Evolutionary conservation across 2,113 vertebrate genomes (phyloP), one percentile per base, ranked within the genome.

Genomic region (Paratilapia polleni): DNA sequence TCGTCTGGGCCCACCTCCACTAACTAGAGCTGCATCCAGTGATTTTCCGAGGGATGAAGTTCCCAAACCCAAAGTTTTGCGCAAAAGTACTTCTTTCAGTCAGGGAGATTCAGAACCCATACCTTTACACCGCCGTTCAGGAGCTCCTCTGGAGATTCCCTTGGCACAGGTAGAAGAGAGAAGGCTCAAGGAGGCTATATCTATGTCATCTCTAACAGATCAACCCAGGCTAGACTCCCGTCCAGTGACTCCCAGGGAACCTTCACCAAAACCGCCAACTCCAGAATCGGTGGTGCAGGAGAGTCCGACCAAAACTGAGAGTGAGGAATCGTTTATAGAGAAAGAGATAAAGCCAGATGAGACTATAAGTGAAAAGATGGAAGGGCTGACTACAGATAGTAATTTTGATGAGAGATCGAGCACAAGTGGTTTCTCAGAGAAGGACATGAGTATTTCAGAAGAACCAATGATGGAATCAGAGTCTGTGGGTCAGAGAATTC

Each of bases 31-130:
- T 0, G 97, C 97, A 28, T 99, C 98, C 61, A 99, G 96, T 0
- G 98, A 99, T 89, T 82, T 97, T 84, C 2, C 96, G 41, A 1
- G 94, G 91, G 89, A 97, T 17, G 96, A 96, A 3, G 86, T 94
- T 1, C 77, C 95, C 0, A 97, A 98, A 92, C 92, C 95, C 0
- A 96, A 94, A 47, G 93, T 94, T 28, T 94, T 99, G 82, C 97
- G 97, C 59, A 99, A 99, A 91, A 98, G 98, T 91, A 97, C 98
- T 66, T 99, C 98, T 70, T 99, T 99, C 86, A 98, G 97, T 56
- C 98, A 99, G 1, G 98, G 97, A 0, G 98, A 99, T 1, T 92
- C 96, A 0, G 98, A 99, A 80, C 97, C 98, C 1, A 96, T 98
- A 0, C 92, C 96, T 61, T 92, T 97, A 81, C 98, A 99, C 81